Base-by-base conservation (phyloP, 2,888 invertebrate genomes). In the Prosapia bicincta region DNA sequence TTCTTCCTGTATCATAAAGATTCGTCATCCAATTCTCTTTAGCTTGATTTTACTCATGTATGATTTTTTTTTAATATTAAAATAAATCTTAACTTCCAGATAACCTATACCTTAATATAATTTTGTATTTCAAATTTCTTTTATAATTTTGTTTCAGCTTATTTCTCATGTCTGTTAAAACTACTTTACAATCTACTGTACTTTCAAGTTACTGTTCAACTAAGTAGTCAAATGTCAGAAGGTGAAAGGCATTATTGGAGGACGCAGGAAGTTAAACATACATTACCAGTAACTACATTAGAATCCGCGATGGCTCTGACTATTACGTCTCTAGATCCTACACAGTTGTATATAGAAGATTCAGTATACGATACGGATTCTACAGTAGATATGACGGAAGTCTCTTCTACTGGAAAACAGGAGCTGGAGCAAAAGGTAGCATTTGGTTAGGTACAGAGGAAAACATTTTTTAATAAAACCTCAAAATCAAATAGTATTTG, bases 141-240 rank as follows among this genome's bases (percentile, higher is more conserved):
- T 72, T 74, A 66, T 72, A 71, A 65, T 66, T 75, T 78, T 78
- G 77, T 86, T 87, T 0, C 88, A 96, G 97, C 92, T 72, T 96
- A 96, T 84, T 97, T 94, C 86, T 93, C 93, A 0, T 92, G 93
- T 83, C 91, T 97, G 82, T 94, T 97, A 1, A 93, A 93, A 84
- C 91, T 93, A 79, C 88, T 97, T 79, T 98, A 95, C 88, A 95
- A 97, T 84, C 88, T 97, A 79, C 88, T 93, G 78, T 96, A 95
- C 86, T 93, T 97, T 85, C 97, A 97, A 88, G 92, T 95, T 69
- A 90, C 96, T 79, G 90, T 93, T 73, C 94, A 94, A 85, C 87
- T 96, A 78, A 90, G 92, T 74, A 92, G 92, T 79, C 88, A 88
- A 79, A 86, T 92, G 82, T 89, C 66, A 15, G 68, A 73, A 43